Evolutionary conservation across 1,140 invertebrate species (phyloP).

Genomic region (Aphidius ervi): DNA sequence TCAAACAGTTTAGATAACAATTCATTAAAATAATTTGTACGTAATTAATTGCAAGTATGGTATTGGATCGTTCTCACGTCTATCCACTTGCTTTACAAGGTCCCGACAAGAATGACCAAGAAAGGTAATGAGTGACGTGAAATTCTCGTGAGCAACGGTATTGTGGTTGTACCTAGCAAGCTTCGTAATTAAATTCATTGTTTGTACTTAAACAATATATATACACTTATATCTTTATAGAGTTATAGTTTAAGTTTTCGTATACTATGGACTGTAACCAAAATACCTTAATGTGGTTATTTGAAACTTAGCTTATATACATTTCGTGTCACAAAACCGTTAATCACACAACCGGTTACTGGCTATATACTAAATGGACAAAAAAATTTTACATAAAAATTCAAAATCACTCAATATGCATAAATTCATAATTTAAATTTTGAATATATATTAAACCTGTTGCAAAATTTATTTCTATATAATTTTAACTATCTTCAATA

Average conservation of each 20-base stretch:
- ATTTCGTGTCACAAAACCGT: conserved; percentile 29
- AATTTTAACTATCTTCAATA: background rate
- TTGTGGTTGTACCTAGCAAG: conserved; percentile 39
- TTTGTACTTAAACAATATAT: conserved; percentile 34
- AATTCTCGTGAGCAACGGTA: conserved; percentile 38
- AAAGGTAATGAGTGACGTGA: background rate
- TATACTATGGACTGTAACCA: conserved; percentile 26
- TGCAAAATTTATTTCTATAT: background rate
- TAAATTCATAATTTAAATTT: conserved; percentile 12
- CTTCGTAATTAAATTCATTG: conserved; percentile 50
- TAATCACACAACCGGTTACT: conserved; percentile 27
- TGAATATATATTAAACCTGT: conserved; percentile 13
- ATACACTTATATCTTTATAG: conserved; percentile 20
- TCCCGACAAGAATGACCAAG: conserved; percentile 12
- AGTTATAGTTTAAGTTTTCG: no score
- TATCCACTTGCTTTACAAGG: no score
- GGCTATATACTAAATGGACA: background rate
- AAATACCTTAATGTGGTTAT: conserved; percentile 3
- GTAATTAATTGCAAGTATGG: no score
- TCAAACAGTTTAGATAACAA: no score
- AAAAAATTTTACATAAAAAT: background rate
- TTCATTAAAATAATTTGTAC: no score
- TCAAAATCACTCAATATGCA: conserved; percentile 20
- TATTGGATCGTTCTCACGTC: no score
- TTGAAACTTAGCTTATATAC: conserved; percentile 21